Evolutionary conservation across 64 coral and sea anemone genomes (phyloP), one percentile per base, ranked within the genome.

Genomic region (Montipora sp.): DNA sequence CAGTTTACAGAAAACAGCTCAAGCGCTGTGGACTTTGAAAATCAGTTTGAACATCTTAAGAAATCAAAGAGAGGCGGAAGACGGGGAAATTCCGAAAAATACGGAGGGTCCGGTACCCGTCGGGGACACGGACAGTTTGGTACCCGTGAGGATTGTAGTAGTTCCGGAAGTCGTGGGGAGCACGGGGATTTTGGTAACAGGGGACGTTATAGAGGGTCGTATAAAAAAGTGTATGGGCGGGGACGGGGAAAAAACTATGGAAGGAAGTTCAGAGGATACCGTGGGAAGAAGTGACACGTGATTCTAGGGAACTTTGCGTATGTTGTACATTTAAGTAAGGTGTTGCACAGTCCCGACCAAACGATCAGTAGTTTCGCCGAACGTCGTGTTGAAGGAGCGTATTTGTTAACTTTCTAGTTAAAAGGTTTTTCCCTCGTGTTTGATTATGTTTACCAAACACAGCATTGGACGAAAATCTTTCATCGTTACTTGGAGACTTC

Each of bases 31-130:
- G 82, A 85, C 82, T 85, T 85, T n/a, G 36, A 85, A 1, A 85
- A 85, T 85, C 82, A 85, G 65, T 85, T 85, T 85, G 65, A 70
- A 85, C 82, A 85, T 48, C 82, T 85, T 12, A 85, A 72, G 45
- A 8, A 85, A 22, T 8, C 36, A 8, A 85, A 85, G 65, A 7
- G 19, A 13, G 65, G 47, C 65, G 46, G 47, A 7, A 85, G 82
- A 14, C 61, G 65, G 16, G 44, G 61, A 48, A 85, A 71, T 71
- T n/a, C 68, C 43, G 63, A 14, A 50, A 65, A 48, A 70, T 49
- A 51, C 18, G 65, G 68, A 82, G 13, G 23, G 5, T 78, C 75
- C 45, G 80, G 23, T 36, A 15, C 57, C 80, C 55, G 80, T 67
- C 15, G 81, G 27, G 60, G 61, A 48, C 7, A 44, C 27, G 22